Base-by-base conservation (phyloP, 2,797 vertebrate species). In the Darevskia mixta region DNA sequence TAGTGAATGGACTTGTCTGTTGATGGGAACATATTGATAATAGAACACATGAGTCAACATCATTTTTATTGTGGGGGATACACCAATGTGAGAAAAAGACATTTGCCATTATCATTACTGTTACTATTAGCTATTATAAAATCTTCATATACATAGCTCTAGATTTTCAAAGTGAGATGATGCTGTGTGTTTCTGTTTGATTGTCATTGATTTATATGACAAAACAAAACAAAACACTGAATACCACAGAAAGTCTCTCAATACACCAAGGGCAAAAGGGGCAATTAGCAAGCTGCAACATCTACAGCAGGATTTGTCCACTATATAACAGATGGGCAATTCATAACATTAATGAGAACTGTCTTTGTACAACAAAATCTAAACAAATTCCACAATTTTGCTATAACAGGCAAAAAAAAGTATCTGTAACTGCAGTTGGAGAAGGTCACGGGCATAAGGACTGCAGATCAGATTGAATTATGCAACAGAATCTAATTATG, bases 1-100 rank as follows among this genome's bases (percentile, higher is more conserved):
- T 90, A 95, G 96, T 91, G 96, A 97, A 97, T 95, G 95, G 97
- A 96, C 94, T 90, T 94, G 93, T 96, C 96, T 97, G 97, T 96
- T 97, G 97, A 97, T 95, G 97, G 95, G 95, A 97, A 97, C 96
- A 89, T 95, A 97, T 91, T 97, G 97, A 96, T 97, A 97, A 90
- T 93, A 94, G 96, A 96, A 95, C 94, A 82, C 95, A 64, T 29
- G 92, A 94, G 93, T 93, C 93, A 90, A 95, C 93, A 95, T 92
- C 94, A 95, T 96, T 96, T 94, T 86, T 95, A 96, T 96, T 95
- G 79, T 86, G n/a, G 18, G 87, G 90, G 89, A 94, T 86, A 93
- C 95, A 95, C 84, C 94, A 84, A 94, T 88, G 17, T 86, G 72
- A 93, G 94, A 94, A 88, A 95, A 94, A 85, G 87, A 90, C 80